Evolutionary conservation across 2,888 invertebrate genomes (phyloP), one percentile per base, ranked within the genome.

Genomic region (Athrips mouffetella): DNA sequence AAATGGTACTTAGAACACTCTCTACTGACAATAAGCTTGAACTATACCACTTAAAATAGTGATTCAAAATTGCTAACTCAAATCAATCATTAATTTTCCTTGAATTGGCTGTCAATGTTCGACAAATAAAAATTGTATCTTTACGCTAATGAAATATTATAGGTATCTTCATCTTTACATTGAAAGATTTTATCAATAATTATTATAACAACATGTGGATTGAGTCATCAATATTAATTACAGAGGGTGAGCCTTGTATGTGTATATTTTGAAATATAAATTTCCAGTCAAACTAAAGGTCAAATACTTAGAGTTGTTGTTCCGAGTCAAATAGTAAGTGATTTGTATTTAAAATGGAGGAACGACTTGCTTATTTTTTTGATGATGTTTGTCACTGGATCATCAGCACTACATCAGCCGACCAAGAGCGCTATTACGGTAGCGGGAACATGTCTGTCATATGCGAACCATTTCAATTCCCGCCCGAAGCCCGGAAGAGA

Each of bases 161-260:
- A 67, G n/a, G n/a, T n/a, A n/a, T n/a, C n/a, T n/a, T n/a, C 70
- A 69, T 65, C 59, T 65, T 70, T 75, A 65, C 62, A 51, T 72
- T 73, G 35, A 62, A 67, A 70, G 64, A 56, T 62, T 63, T 67
- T 62, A 69, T 73, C 67, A 69, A 70, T 70, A 67, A 67, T 66
- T 64, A 67, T 62, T 63, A 64, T 62, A 52, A 60, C 63, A 58
- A n/a, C 6, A 30, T 50, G 51, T 48, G 11, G 69, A 82, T 83
- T 72, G 70, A 80, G 68, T 70, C 78, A 81, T 84, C 74, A 79
- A 76, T 76, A 73, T 74, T 77, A 73, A 79, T 78, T 78, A 76
- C 61, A 57, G 54, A 65, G 61, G 56, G 55, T 59, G 58, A 63
- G 58, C 65, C 62, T 55, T 55, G 57, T 47, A 52, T 45, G 30